These are phyloP conservation scores for Glaucidium brasilianum DNA, from an alignment of 2,113 vertebrate species.

Conservation along the genomic window DNA sequence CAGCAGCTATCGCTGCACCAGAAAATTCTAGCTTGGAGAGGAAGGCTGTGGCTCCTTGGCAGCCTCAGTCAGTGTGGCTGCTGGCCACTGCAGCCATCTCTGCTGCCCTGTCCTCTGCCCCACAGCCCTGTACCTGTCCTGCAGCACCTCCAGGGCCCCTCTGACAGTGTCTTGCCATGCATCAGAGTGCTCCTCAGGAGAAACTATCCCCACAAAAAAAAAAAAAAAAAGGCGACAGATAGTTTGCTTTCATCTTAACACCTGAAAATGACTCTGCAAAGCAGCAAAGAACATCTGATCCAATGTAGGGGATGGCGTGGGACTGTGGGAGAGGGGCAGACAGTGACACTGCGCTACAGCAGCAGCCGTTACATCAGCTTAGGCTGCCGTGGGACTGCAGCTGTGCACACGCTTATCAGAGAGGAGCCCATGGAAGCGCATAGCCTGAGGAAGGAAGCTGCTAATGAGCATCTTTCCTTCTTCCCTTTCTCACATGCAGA, in stretches of 20 bases:
- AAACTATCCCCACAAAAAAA: not conserved
- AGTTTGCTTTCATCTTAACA: not conserved
- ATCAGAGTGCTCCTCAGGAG: not conserved
- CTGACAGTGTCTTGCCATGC: not conserved
- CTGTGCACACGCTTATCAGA: not conserved
- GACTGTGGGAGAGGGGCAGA: not conserved
- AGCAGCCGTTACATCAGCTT: not conserved
- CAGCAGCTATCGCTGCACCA: not conserved
- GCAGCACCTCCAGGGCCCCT: not conserved
- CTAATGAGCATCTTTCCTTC: constrained; percentile 45
- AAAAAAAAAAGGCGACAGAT: too few species aligned
- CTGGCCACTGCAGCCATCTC: not conserved
- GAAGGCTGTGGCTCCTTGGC: not conserved
- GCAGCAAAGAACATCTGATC: not conserved
- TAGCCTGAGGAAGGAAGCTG: constrained; percentile 42
- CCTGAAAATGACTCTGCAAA: not conserved
- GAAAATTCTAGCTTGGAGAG: not conserved
- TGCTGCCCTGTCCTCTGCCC: not conserved
- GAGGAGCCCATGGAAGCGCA: not conserved
- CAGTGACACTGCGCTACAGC: not conserved
- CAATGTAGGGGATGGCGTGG: not conserved
- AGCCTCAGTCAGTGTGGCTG: not conserved
- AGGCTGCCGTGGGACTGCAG: not conserved
- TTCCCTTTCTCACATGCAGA: constrained; percentile 9
- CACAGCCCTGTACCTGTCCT: not conserved